These are phyloP conservation scores for Craniophora ligustri DNA, from an alignment of 2,888 invertebrate species.

Conservation along the genomic window DNA sequence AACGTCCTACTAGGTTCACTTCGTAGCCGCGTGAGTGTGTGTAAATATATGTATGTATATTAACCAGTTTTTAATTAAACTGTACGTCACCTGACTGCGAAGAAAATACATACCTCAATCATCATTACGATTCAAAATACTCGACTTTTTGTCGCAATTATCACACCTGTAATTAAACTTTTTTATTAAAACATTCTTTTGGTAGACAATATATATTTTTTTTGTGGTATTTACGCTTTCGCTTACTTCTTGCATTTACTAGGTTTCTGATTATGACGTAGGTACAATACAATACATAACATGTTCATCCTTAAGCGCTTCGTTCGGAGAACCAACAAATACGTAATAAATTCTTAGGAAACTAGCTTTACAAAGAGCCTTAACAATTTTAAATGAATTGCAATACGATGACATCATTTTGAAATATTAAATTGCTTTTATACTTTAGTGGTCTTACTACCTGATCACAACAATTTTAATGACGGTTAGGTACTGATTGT, in stretches of 20 bases:
- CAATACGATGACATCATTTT: constrained; percentile 45
- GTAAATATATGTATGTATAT: constrained; percentile 10
- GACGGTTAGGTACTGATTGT: constrained; percentile 48
- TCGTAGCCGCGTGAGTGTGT: constrained; percentile 9
- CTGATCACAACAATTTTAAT: constrained; percentile 53
- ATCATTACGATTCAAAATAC: constrained; percentile 1
- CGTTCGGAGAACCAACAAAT: constrained; percentile 45
- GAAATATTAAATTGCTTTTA: constrained; percentile 48
- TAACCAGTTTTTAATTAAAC: constrained; percentile 18
- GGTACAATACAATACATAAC: constrained; percentile 35
- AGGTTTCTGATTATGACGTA: constrained; percentile 54
- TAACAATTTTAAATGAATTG: constrained; percentile 40
- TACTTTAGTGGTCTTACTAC: constrained; percentile 49
- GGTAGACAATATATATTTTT: not conserved
- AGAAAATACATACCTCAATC: constrained; percentile 16
- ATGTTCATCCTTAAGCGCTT: constrained; percentile 44
- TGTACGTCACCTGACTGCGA: constrained; percentile 14
- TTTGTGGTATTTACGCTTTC: constrained; percentile 20
- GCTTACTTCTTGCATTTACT: constrained; percentile 42
- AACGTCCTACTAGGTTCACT: constrained; percentile 24
- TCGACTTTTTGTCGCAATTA: not conserved
- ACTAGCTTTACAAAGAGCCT: constrained; percentile 36
- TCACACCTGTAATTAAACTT: not conserved
- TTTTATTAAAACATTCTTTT: not conserved
- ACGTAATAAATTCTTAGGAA: constrained; percentile 44